Evolutionary conservation across 2,888 invertebrate genomes (phyloP).

Genomic region (Microctonus aethiopoides): DNA sequence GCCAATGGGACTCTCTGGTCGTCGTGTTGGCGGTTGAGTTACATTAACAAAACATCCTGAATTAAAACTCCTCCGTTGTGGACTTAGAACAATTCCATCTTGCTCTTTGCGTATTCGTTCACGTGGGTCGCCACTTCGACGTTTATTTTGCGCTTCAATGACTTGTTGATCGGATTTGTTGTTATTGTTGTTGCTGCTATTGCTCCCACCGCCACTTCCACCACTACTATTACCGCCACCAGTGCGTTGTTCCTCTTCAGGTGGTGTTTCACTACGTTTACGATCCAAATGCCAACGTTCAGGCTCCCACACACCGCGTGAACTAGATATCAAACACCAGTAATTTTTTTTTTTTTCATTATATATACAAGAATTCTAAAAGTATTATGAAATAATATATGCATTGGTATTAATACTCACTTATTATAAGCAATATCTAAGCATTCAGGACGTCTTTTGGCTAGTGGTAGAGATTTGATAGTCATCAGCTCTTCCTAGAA

Average conservation of each 20-base stretch:
- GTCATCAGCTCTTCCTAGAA: conserved; percentile 77
- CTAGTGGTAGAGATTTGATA: conserved; percentile 77
- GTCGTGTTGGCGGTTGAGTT: conserved; percentile 54
- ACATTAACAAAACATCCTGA: conserved; percentile 83
- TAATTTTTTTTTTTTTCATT: conserved; percentile 25
- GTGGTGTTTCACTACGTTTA: conserved; percentile 74
- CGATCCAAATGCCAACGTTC: conserved; percentile 70
- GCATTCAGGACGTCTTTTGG: conserved; percentile 79
- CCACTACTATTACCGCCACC: conserved; percentile 60
- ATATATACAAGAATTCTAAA: conserved; percentile 4
- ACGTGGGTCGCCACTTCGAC: conserved; percentile 76
- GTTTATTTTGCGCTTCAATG: conserved; percentile 54
- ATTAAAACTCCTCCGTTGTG: conserved; percentile 87
- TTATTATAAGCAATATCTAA: conserved; percentile 71
- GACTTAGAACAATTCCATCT: conserved; percentile 86
- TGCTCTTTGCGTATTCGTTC: conserved; percentile 85
- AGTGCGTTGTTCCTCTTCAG: conserved; percentile 71
- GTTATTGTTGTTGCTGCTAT: conserved; percentile 21
- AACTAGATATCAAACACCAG: conserved; percentile 50
- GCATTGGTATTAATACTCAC: conserved; percentile 61
- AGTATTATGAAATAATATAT: not conserved
- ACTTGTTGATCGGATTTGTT: conserved; percentile 31
- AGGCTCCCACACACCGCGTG: conserved; percentile 69
- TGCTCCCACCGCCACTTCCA: not conserved
- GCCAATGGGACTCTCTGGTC: conserved; percentile 65